These are phyloP conservation scores for Trileptium ribeirensis DNA, from an alignment of 2,888 invertebrate genomes.

Conservation along the genomic window DNA sequence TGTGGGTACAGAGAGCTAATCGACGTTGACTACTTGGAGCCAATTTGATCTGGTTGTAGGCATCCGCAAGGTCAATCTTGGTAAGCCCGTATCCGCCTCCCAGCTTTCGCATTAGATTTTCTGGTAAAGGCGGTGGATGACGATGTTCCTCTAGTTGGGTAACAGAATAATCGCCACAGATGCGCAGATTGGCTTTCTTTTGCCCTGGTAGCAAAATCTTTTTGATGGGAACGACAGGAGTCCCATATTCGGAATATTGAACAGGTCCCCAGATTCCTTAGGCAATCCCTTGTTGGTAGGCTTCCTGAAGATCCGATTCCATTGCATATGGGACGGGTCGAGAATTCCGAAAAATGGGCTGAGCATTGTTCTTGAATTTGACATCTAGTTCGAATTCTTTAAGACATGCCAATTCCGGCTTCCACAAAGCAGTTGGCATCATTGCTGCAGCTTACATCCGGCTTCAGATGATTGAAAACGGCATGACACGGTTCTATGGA, in stretches of 20 bases:
- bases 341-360: neutral
- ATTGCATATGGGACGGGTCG: neutral
- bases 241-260: neutral
- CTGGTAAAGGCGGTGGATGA: conserved; percentile 2
- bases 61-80: neutral
- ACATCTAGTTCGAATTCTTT: conserved; percentile 1
- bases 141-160: conserved; percentile 10
- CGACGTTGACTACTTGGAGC: neutral
- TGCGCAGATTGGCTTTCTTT: neutral
- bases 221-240: conserved; percentile 3
- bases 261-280: conserved; percentile 2
- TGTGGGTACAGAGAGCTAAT: conserved; percentile 24
- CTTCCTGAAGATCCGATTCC: neutral
- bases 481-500: too few species aligned
- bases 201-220: conserved; percentile 1
- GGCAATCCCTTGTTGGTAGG: neutral
- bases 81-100: conserved; percentile 2
- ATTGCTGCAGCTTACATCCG: too few species aligned
- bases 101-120: neutral
- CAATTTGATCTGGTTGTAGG: conserved; percentile 10
- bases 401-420: neutral
- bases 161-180: conserved; percentile 2
- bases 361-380: conserved; percentile 1
- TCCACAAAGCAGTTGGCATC: neutral
- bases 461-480: too few species aligned